Percentiles rank a stretch among this genome's conserved stretches.
These are phyloP conservation scores for Papilio machaon DNA, from an alignment of 1,140 invertebrate species.

Conservation along the genomic window DNA sequence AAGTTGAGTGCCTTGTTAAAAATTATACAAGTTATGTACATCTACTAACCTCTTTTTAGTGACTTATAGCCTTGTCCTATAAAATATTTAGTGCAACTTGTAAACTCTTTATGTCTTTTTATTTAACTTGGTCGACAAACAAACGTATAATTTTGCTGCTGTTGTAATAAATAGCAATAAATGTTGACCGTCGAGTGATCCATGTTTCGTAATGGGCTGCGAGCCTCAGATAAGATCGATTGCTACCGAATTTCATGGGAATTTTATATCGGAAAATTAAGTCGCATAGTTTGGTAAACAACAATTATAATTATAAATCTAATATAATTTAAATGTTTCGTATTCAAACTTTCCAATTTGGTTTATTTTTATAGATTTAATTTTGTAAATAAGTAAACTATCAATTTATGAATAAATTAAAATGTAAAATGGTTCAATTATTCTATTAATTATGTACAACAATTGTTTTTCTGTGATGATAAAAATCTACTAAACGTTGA, in stretches of 20 bases:
- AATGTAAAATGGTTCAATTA: not conserved
- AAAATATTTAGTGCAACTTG: too few species aligned
- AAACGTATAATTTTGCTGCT: not conserved
- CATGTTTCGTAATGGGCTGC: slow-evolving; percentile 66
- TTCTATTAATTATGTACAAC: slow-evolving; percentile 35
- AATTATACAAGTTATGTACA: too few species aligned
- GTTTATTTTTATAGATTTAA: not conserved
- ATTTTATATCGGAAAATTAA: slow-evolving; percentile 65
- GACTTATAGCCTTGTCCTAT: too few species aligned
- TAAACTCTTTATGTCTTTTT: too few species aligned
- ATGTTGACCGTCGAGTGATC: slow-evolving; percentile 64
- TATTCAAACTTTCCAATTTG: not conserved
- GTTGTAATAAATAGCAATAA: slow-evolving; percentile 5
- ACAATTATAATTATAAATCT: slow-evolving; percentile 64
- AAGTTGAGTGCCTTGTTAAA: too few species aligned
- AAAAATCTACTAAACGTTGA: not conserved
- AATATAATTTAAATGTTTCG: slow-evolving; percentile 55
- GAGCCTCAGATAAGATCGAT: slow-evolving; percentile 65
- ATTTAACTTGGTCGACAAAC: not conserved
- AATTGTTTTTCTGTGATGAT: slow-evolving; percentile 37
- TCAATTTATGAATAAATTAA: not conserved
- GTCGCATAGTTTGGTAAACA: slow-evolving; percentile 49
- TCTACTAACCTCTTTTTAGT: too few species aligned
- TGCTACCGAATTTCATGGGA: slow-evolving; percentile 71
- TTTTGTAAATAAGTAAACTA: not conserved